Percentiles rank a stretch among this genome's conserved stretches.
Conservation (phyloP, 2,113 vertebrate species). For the Poeciliopsis occidentalis region DNA sequence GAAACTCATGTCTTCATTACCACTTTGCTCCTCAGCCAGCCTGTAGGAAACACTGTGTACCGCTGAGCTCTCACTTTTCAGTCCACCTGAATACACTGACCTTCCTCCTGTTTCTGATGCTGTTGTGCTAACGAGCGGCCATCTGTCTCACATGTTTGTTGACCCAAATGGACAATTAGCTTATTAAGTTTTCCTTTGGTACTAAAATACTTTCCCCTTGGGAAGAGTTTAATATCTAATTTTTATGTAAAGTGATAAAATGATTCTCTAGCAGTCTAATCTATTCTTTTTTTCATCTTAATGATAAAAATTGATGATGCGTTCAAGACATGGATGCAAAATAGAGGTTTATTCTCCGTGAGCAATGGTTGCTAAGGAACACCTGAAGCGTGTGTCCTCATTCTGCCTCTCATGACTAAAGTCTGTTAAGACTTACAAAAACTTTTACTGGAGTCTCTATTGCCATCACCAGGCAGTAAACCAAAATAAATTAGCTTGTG, state of each 20-base stretch:
- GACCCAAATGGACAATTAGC: background rate
- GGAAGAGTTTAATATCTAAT: background rate
- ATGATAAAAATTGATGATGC: constrained; percentile 12
- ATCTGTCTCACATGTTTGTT: constrained; percentile 10
- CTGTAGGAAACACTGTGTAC: constrained; percentile 2
- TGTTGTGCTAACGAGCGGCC: constrained; percentile 18
- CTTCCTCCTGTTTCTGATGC: constrained; percentile 11
- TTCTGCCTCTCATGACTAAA: constrained; percentile 26
- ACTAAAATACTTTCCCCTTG: background rate
- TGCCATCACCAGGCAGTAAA: background rate
- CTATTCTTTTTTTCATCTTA: constrained; percentile 10
- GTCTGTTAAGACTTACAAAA: constrained; percentile 24
- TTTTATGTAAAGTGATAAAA: background rate
- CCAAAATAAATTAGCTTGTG: background rate
- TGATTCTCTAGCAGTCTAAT: background rate
- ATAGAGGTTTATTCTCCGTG: constrained; percentile 56
- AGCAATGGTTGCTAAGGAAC: constrained; percentile 72
- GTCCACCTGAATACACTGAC: constrained; percentile 10
- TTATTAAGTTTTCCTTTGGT: background rate
- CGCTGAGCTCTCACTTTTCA: constrained; percentile 1
- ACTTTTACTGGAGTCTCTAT: background rate
- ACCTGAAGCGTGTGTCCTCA: constrained; percentile 35
- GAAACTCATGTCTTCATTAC: background rate
- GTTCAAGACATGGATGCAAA: constrained; percentile 28
- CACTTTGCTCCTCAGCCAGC: background rate